Conservation (phyloP, 1,140 invertebrate species). For the Arion vulgaris region DNA sequence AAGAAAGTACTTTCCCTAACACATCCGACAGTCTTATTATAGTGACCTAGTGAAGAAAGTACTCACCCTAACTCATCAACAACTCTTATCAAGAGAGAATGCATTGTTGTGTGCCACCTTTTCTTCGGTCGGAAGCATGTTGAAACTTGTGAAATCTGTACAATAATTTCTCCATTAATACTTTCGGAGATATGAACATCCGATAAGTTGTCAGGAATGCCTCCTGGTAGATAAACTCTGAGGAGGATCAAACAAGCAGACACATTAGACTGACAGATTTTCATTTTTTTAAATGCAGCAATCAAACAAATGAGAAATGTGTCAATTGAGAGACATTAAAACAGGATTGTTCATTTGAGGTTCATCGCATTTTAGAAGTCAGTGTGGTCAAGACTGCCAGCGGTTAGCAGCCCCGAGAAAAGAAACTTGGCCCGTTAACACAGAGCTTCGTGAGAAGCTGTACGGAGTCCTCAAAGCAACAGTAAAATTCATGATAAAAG, state of each 20-base stretch:
- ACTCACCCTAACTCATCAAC: slow-evolving; percentile 95
- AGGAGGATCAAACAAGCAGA: slow-evolving; percentile 2
- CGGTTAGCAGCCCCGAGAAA: no score
- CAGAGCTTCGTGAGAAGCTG: no score
- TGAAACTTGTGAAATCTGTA: slow-evolving; percentile 89
- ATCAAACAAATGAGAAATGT: neutral
- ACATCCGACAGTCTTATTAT: neutral
- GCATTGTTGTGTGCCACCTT: slow-evolving; percentile 82
- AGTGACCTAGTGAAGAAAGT: neutral
- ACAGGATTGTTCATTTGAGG: no score
- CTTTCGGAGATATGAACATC: slow-evolving; percentile 91
- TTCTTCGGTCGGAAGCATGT: slow-evolving; percentile 73
- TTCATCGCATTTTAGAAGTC: no score
- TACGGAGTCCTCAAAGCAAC: no score
- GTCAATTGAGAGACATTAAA: no score
- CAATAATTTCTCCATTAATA: slow-evolving; percentile 89
- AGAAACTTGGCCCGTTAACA: no score
- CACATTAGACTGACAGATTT: neutral
- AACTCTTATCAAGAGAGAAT: slow-evolving; percentile 89
- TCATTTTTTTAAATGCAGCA: neutral
- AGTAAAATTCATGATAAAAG: no score
- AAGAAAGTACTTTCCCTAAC: neutral
- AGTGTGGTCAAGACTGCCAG: no score
- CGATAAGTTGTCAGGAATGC: slow-evolving; percentile 97
- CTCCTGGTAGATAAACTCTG: slow-evolving; percentile 95